These are phyloP conservation scores for Clepsis dumicolana DNA, from an alignment of 2,888 invertebrate species.

Conservation along the genomic window DNA sequence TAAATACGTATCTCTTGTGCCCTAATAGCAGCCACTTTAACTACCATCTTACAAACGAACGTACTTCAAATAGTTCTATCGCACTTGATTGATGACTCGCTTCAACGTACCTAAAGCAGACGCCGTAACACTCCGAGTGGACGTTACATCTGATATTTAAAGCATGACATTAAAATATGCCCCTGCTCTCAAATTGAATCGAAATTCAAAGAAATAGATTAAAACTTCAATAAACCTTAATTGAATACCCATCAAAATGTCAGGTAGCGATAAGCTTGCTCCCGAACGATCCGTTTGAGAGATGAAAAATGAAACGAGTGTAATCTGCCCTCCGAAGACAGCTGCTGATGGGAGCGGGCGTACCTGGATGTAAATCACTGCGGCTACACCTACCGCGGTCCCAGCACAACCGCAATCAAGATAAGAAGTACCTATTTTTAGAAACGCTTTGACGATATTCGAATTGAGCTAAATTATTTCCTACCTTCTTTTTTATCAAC, in stretches of 20 bases:
- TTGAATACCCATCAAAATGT: constrained; percentile 60
- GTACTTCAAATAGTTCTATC: constrained; percentile 34
- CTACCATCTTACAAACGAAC: constrained; percentile 43
- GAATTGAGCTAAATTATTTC: neutral
- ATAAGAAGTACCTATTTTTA: constrained; percentile 9
- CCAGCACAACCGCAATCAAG: constrained; percentile 11
- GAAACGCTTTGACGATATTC: neutral
- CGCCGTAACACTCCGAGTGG: constrained; percentile 40
- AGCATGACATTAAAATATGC: constrained; percentile 37
- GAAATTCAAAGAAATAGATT: constrained; percentile 54
- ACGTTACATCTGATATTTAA: constrained; percentile 48
- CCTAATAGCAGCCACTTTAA: constrained; percentile 43
- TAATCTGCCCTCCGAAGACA: constrained; percentile 30
- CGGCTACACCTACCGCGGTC: constrained; percentile 3
- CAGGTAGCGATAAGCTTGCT: constrained; percentile 54
- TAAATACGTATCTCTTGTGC: constrained; percentile 36
- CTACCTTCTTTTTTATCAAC: neutral
- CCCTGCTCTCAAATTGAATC: constrained; percentile 24
- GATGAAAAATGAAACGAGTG: constrained; percentile 47
- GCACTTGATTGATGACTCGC: constrained; percentile 58
- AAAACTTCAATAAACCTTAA: constrained; percentile 61
- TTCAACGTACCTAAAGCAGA: constrained; percentile 51
- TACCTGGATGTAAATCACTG: constrained; percentile 19
- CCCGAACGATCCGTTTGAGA: constrained; percentile 54
- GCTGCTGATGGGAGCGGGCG: constrained; percentile 18